A percentile compares a stretch with the other conserved stretches of the same genome.
These are phyloP conservation scores for Diplazon laetatorius DNA, from an alignment of 2,888 invertebrate genomes.

Conservation along the genomic window DNA sequence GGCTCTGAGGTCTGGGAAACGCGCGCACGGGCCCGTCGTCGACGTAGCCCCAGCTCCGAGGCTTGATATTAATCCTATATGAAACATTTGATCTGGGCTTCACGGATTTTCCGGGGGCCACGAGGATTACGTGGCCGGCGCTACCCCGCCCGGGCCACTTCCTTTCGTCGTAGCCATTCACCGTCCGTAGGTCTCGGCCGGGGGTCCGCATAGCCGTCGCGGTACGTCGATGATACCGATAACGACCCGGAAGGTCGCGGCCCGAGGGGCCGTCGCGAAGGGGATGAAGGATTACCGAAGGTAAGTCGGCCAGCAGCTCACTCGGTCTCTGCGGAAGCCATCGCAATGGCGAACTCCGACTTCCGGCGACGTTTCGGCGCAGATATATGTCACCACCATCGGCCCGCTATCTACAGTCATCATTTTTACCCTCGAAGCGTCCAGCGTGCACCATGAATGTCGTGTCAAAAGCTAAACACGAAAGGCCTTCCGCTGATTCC, in stretches of 20 bases:
- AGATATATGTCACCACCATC: not conserved
- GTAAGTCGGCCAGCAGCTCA: conserved; percentile 65
- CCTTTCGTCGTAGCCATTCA: conserved; percentile 26
- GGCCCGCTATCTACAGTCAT: conserved; percentile 35
- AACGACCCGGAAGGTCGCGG: conserved; percentile 63
- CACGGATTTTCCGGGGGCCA: conserved; percentile 68
- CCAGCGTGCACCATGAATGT: conserved; percentile 25
- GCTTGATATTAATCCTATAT: conserved; percentile 72
- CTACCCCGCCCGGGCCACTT: conserved; percentile 36
- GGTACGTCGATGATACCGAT: conserved; percentile 65
- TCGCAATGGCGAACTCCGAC: conserved; percentile 40
- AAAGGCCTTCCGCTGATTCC: conserved; percentile 4
- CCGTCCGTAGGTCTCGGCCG: conserved; percentile 30
- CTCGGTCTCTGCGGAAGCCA: conserved; percentile 46
- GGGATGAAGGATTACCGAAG: conserved; percentile 67
- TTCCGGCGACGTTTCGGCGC: conserved; percentile 21
- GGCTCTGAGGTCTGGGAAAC: conserved; percentile 36
- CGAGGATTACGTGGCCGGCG: conserved; percentile 66
- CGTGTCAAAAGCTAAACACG: conserved; percentile 55
- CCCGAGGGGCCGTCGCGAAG: conserved; percentile 46
- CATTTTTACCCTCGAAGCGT: conserved; percentile 49
- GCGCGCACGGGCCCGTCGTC: conserved; percentile 27
- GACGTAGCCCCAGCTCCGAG: conserved; percentile 54
- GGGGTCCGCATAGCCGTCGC: conserved; percentile 33
- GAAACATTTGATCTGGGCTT: conserved; percentile 71